Evolutionary conservation across 1,140 invertebrate species (phyloP), one percentile per base, ranked within the genome.

Genomic region (Penaeus chinensis): DNA sequence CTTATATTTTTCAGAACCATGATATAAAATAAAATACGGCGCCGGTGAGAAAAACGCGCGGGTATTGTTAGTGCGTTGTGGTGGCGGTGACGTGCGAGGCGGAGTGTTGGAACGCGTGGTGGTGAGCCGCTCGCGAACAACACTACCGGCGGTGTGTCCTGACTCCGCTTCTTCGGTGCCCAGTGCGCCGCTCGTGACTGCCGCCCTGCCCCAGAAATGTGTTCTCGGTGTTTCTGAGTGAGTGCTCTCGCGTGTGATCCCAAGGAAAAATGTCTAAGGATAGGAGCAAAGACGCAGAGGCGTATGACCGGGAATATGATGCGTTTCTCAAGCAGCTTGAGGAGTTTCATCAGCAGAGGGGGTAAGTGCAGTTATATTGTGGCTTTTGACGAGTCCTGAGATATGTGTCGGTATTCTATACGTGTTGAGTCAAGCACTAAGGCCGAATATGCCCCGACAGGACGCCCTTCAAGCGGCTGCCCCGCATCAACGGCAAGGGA

Each of bases 401-500:
- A 27, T 66, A 65, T 79, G 82, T 81, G 27, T 82, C 18, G 47
- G 61, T 63, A 42, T 77, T 27, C 80, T 47, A 74, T 61, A 63
- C 60, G 22, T 63, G n/a, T 47, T 65, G 32, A 32, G 77, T 82
- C 24, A 37, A 32, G 32, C 61, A 63, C n/a, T 82, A 61, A 54
- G 65, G 54, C 22, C 62, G 60, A 77, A 19, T 78, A n/a, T 63
- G 84, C 54, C 84, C 74, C 92, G 92, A 90, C 93, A 97, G 96
- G 90, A 97, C 96, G 65, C 93, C 95, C 66, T 95, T 96, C 91
- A 94, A 94, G 90, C 94, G 94, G 91, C 92, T 94, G 82, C 97
- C 97, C 80, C 95, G 95, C 92, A 95, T 99, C 87, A 96, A 95
- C 93, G 97, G 97, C 65, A 95, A 95, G 90, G 96, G 97, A 92